phyloP scores from a whole-genome alignment of 2,888 invertebrate species.

The Dasysyrphus tricinctus region DNA sequence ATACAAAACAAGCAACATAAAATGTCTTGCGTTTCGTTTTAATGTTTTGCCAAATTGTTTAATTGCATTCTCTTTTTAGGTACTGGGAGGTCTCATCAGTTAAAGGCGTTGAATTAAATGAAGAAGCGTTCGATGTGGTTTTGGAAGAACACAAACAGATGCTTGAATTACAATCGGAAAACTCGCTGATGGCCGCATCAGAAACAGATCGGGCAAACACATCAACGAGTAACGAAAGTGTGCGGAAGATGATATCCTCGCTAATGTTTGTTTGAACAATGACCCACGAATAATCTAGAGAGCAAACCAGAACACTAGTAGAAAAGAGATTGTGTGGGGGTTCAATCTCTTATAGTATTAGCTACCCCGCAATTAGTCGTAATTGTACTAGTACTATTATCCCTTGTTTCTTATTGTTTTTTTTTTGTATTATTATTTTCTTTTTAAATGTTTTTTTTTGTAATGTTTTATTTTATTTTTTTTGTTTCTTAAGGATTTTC shows the following conservation, averaged over 20 bases:
- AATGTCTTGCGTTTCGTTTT: neutral
- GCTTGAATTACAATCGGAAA: slow-evolving; percentile 64
- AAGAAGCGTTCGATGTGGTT: slow-evolving; percentile 78
- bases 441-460: slow-evolving; percentile 58
- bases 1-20: neutral
- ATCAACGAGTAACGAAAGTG: slow-evolving; percentile 77
- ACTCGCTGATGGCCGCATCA: slow-evolving; percentile 58
- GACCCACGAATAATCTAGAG: neutral
- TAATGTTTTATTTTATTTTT: slow-evolving; percentile 51
- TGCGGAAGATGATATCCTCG: slow-evolving; percentile 78
- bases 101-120: slow-evolving; percentile 78
- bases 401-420: slow-evolving; percentile 65
- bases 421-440: slow-evolving; percentile 66
- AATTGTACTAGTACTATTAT: slow-evolving; percentile 70
- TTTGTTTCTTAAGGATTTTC: slow-evolving; percentile 19
- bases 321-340: slow-evolving; percentile 56
- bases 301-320: slow-evolving; percentile 8
- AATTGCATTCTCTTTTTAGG: slow-evolving; percentile 75
- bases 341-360: slow-evolving; percentile 57
- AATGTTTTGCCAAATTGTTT: neutral
- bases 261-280: slow-evolving; percentile 75
- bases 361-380: slow-evolving; percentile 62
- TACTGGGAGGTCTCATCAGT: slow-evolving; percentile 81
- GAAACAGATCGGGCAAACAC: slow-evolving; percentile 71
- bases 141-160: slow-evolving; percentile 77